Base-by-base conservation (phyloP, 2,888 invertebrate species). In the Coenonympha arcania region DNA sequence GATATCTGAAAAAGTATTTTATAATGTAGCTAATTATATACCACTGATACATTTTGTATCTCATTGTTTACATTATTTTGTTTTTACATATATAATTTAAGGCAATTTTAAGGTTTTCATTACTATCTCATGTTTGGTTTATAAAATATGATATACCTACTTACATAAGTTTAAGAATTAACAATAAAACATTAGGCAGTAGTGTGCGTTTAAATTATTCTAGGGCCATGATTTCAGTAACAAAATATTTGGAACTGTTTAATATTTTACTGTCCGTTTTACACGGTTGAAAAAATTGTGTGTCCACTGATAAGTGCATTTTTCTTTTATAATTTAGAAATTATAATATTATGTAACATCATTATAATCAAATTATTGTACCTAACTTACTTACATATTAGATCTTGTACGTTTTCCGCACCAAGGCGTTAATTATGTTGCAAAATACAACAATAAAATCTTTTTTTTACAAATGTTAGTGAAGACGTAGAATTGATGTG, bases 391-490 rank as follows among this genome's bases (percentile, higher is more conserved):
- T 5, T 37, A 34, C 16, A 19, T 36, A 15, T 9, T 15, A 13
- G 24, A 24, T 6, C 30, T 36, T 43, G 30, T 42, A 37, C 19
- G 30, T 43, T 37, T 26, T 15, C 30, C 39, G 13, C 44, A 40
- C 26, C 22, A 40, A 40, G 50, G 36, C 36, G 45, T 43, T 26
- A 52, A 39, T 54, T 55, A 50, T 50, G 46, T 56, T 56, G 39
- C 50, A 41, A 50, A 44, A 48, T 51, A 50, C 50, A 49, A 55
- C 44, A 53, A 48, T 41, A 41, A 48, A 49, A 49, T 31, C 37
- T 46, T 55, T 55, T n/a, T 79, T 65, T 76, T 81, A 80, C 78
- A 73, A 71, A 72, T 66, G 69, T 70, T 80, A 78, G 71, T 66
- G 68, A 68, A 68, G 73, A 69, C 64, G 66, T 71, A 71, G 69